A percentile compares a stretch with the other conserved stretches of the same genome.
Conservation (phyloP, 2,797 vertebrate species). For the Hypotaenidia okinawae region DNA sequence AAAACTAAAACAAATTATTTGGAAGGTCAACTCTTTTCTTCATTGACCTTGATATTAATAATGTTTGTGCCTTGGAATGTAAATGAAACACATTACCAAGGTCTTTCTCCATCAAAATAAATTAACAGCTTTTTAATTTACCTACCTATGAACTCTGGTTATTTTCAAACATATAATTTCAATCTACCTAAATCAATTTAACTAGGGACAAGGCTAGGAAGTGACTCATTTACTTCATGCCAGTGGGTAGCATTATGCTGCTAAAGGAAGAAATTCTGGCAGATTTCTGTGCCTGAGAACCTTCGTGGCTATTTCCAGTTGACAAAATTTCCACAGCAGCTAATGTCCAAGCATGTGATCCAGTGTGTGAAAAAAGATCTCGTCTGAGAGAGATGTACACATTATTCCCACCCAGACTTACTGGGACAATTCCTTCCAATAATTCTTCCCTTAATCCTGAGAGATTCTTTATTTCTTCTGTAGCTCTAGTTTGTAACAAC, state of each 20-base stretch:
- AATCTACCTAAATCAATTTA: slow-evolving; percentile 68
- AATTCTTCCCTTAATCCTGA: background rate
- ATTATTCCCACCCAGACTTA: background rate
- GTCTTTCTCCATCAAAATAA: slow-evolving; percentile 43
- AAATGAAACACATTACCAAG: slow-evolving; percentile 37
- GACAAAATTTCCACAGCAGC: slow-evolving; percentile 71
- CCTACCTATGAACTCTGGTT: slow-evolving; percentile 50
- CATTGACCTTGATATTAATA: slow-evolving; percentile 58
- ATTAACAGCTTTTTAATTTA: slow-evolving; percentile 70
- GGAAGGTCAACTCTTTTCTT: slow-evolving; percentile 25
- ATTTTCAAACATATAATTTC: slow-evolving; percentile 75
- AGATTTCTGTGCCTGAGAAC: slow-evolving; percentile 75
- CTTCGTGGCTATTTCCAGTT: slow-evolving; percentile 76
- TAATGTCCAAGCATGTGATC: background rate
- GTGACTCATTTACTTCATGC: slow-evolving; percentile 64
- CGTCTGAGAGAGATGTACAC: background rate
- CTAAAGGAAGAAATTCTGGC: slow-evolving; percentile 47
- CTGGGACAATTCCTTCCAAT: background rate
- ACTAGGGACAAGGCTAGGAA: slow-evolving; percentile 42
- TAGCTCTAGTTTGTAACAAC: background rate
- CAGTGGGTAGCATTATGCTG: slow-evolving; percentile 53
- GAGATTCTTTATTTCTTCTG: background rate
- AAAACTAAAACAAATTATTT: slow-evolving; percentile 67
- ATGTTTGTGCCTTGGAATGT: slow-evolving; percentile 55
- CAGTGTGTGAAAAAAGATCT: background rate